phyloP scores from a whole-genome alignment of 2,888 invertebrate species.

The Drosophila mulleri region DNA sequence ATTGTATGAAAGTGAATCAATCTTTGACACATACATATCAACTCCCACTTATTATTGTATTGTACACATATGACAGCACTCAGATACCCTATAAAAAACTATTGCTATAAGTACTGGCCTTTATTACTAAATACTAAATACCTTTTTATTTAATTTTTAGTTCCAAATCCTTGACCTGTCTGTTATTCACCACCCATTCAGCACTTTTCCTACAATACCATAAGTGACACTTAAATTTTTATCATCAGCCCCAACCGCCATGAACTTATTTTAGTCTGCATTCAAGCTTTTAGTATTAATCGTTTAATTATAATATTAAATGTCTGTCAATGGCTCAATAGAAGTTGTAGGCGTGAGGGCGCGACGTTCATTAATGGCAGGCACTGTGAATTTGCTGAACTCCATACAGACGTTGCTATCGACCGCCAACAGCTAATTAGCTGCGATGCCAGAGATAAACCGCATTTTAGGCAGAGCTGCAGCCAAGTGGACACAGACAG shows the following conservation, averaged over 20 bases:
- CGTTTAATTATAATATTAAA: constrained; percentile 16
- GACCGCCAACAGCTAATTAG: constrained; percentile 32
- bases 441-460: constrained; percentile 27
- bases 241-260: not conserved
- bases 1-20: no score
- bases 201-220: not conserved
- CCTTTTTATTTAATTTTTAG: no score
- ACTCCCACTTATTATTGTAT: no score
- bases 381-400: constrained; percentile 7
- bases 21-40: no score
- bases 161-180: no score
- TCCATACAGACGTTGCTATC: constrained; percentile 13
- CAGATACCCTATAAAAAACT: no score
- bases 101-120: no score
- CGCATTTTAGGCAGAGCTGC: not conserved
- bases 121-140: no score
- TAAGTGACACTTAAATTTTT: no score
- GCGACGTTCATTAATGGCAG: not conserved
- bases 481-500: constrained; percentile 15
- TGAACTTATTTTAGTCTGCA: not conserved
- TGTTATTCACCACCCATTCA: not conserved
- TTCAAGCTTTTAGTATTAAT: not conserved
- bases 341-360: no score
- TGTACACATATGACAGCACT: no score
- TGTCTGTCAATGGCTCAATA: constrained; percentile 4